A percentile compares a stretch with the other conserved stretches of the same genome.
Evolutionary conservation across 1,140 invertebrate species (phyloP).

Genomic region (Bradynema listronoti): DNA sequence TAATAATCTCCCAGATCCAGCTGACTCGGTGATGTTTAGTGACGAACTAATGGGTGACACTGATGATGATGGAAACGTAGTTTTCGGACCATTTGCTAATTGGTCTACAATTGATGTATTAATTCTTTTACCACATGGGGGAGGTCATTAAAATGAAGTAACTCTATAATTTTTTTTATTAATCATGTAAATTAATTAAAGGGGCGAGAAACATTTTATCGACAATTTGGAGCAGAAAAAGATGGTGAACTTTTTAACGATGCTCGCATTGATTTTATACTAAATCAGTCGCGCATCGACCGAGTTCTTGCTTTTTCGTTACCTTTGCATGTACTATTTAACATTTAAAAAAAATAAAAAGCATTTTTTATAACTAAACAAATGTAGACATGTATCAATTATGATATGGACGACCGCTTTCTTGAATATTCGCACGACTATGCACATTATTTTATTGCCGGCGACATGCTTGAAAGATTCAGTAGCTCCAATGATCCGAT

Average conservation of each 20-base stretch:
- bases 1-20: slow-evolving; percentile 51
- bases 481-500: slow-evolving; percentile 58
- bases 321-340: slow-evolving; percentile 29
- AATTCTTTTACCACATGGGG: not conserved
- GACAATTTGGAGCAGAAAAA: slow-evolving; percentile 31
- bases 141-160: not conserved
- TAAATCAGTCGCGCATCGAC: slow-evolving; percentile 39
- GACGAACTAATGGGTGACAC: slow-evolving; percentile 53
- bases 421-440: slow-evolving; percentile 54
- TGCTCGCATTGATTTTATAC: slow-evolving; percentile 42
- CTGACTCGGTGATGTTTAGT: slow-evolving; percentile 58
- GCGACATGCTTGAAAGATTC: slow-evolving; percentile 54
- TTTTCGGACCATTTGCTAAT: slow-evolving; percentile 43
- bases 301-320: slow-evolving; percentile 35
- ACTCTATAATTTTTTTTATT: not conserved
- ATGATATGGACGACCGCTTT: slow-evolving; percentile 43
- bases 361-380: not conserved
- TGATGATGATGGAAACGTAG: slow-evolving; percentile 36
- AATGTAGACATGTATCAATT: slow-evolving; percentile 40
- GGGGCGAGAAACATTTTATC: slow-evolving; percentile 42
- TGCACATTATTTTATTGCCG: slow-evolving; percentile 54
- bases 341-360: slow-evolving; percentile 15
- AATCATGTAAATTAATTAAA: slow-evolving; percentile 11
- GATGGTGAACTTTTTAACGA: slow-evolving; percentile 51
- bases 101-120: slow-evolving; percentile 47